Conservation (phyloP, 1,140 invertebrate species). For the Fragariocoptes setiger region DNA sequence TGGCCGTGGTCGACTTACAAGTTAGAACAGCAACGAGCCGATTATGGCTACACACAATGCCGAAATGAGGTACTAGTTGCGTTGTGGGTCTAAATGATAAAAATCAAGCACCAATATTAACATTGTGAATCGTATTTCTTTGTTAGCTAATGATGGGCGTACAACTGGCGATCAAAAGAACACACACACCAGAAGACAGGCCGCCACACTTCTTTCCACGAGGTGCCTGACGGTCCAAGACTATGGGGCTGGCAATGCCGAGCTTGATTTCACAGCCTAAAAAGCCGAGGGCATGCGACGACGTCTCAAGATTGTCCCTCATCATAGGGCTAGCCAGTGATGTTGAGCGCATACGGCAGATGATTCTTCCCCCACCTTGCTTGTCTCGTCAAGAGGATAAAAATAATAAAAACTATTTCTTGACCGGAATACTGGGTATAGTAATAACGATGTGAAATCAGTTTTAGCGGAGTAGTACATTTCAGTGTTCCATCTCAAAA, state of each 20-base stretch:
- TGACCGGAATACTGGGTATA: too few species aligned
- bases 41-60: slow-evolving; percentile 7
- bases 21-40: too few species aligned
- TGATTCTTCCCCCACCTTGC: not conserved
- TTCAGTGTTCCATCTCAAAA: too few species aligned
- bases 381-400: too few species aligned
- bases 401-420: not conserved
- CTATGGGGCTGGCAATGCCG: not conserved
- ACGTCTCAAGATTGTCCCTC: too few species aligned
- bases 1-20: too few species aligned
- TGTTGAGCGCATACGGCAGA: not conserved
- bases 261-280: not conserved
- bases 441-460: too few species aligned
- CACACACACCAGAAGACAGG: slow-evolving; percentile 8
- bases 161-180: slow-evolving; percentile 9
- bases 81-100: not conserved
- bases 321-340: too few species aligned
- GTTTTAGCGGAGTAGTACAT: too few species aligned
- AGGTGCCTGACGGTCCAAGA: not conserved
- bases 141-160: slow-evolving; percentile 6
- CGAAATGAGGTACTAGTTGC: slow-evolving; percentile 10
- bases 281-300: not conserved
- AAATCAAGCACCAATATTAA: slow-evolving; percentile 9
- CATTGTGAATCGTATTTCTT: slow-evolving; percentile 5
- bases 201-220: too few species aligned